Conservation (phyloP, 2,113 vertebrate genomes). For the Zosterops borbonicus region DNA sequence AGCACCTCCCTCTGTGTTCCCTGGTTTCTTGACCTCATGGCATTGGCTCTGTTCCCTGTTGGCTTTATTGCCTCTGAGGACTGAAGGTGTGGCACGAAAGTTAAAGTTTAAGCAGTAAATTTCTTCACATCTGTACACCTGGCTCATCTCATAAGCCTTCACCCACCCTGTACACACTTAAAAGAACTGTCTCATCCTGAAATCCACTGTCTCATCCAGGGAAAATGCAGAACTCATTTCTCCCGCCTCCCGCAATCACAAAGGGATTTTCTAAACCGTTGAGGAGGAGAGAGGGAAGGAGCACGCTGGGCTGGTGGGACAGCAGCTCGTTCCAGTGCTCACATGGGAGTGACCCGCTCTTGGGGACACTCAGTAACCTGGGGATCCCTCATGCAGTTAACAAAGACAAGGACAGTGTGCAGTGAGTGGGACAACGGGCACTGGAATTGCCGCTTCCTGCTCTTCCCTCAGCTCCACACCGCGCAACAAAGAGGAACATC, state of each 20-base stretch:
- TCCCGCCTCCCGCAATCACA: neutral
- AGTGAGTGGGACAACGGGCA: neutral
- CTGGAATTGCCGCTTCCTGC: neutral
- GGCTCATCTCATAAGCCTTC: neutral
- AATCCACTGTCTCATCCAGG: neutral
- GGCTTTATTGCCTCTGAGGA: neutral
- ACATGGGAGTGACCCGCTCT: fast-evolving
- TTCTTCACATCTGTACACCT: neutral
- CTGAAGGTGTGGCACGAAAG: neutral
- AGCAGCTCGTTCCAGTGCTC: neutral
- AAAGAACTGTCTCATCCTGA: neutral
- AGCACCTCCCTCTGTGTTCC: neutral
- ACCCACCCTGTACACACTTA: neutral
- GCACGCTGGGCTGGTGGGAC: fast-evolving
- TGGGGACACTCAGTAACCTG: fast-evolving
- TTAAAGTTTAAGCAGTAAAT: neutral
- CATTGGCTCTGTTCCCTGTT: neutral
- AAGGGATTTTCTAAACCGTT: neutral
- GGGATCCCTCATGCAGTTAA: neutral
- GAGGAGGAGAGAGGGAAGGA: neutral
- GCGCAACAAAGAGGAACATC: conserved; percentile 53
- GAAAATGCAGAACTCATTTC: neutral
- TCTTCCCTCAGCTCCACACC: neutral
- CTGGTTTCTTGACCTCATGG: neutral
- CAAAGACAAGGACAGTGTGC: neutral